Evolutionary conservation across 2,113 vertebrate genomes (phyloP).

Genomic region (Serinus canaria): DNA sequence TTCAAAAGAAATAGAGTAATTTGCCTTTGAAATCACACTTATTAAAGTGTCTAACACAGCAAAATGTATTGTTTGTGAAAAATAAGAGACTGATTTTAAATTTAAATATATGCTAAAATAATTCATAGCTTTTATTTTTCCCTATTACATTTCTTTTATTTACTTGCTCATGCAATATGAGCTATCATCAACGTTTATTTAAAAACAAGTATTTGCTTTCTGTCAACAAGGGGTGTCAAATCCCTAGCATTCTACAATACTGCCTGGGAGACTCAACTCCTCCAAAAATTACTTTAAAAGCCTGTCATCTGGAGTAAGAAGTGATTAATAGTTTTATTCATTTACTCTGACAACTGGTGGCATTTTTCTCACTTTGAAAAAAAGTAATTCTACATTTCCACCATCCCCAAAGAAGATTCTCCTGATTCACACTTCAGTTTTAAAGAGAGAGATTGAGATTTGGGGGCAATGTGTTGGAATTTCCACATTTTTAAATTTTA

Average conservation of each 20-base stretch:
- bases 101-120: neutral
- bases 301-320: neutral
- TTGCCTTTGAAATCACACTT: neutral
- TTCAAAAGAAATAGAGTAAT: neutral
- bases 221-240: neutral
- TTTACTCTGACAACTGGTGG: neutral
- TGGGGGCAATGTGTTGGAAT: neutral
- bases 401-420: neutral
- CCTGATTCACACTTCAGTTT: neutral
- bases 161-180: neutral
- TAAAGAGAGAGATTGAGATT: accelerated
- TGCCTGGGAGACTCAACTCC: neutral
- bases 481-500: neutral
- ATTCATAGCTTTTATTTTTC: neutral
- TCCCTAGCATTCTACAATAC: neutral
- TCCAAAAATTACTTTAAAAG: neutral
- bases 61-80: neutral
- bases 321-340: neutral
- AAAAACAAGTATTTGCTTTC: neutral
- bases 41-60: neutral
- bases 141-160: neutral
- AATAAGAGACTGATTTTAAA: neutral
- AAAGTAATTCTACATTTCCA: neutral
- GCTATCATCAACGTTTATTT: neutral
- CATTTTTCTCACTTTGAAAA: neutral